These are phyloP conservation scores for Trachymyrmex septentrionalis DNA, from an alignment of 1,140 invertebrate species.

Conservation along the genomic window DNA sequence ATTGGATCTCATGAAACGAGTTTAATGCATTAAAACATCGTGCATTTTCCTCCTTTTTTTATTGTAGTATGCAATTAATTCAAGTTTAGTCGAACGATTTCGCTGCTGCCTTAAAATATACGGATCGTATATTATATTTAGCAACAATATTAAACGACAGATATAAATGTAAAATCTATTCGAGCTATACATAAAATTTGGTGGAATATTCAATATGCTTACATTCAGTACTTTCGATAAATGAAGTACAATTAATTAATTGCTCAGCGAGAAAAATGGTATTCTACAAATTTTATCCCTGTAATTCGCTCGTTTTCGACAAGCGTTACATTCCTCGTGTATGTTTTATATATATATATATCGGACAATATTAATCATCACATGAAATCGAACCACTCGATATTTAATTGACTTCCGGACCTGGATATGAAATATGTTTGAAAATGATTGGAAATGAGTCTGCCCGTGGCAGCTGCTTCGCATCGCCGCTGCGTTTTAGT, in stretches of 20 bases:
- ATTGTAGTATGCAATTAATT: not conserved
- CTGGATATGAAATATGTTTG: conserved; percentile 60
- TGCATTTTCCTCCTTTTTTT: not conserved
- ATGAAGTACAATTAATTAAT: conserved; percentile 67
- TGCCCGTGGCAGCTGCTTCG: conserved; percentile 68
- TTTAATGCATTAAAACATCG: not conserved
- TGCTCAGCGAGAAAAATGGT: conserved; percentile 62
- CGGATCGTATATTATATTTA: conserved; percentile 14
- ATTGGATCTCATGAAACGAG: not conserved
- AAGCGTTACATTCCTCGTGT: conserved; percentile 46
- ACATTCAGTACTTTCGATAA: conserved; percentile 48
- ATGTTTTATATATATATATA: conserved; percentile 26
- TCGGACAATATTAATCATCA: conserved; percentile 61
- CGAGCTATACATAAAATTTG: conserved; percentile 49
- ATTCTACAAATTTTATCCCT: conserved; percentile 63
- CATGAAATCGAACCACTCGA: conserved; percentile 59
- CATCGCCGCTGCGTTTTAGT: conserved; percentile 57
- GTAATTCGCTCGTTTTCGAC: conserved; percentile 58
- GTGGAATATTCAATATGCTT: conserved; percentile 47
- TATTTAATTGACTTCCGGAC: conserved; percentile 70
- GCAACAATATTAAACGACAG: conserved; percentile 16
- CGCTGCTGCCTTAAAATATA: conserved; percentile 26
- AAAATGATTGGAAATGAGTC: conserved; percentile 75
- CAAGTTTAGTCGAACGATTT: not conserved
- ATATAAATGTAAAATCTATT: conserved; percentile 23